phyloP scores from a whole-genome alignment of 2,113 vertebrate species.

The Myrmecophaga tridactyla region DNA sequence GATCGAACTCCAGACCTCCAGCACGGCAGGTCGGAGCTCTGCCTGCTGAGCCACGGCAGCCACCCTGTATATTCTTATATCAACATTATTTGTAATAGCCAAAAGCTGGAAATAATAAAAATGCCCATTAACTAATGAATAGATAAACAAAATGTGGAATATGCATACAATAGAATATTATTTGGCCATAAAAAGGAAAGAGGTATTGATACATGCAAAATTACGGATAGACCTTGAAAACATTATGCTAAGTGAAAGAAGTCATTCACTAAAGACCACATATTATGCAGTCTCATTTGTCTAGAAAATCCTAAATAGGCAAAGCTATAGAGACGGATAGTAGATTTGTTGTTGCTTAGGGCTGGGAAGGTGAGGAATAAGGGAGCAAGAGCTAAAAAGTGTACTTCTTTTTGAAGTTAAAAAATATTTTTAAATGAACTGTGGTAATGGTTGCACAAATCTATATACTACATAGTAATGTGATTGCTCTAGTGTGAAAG shows the following conservation, averaged over 20 bases:
- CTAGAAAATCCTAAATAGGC: neutral
- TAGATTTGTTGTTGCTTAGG: neutral
- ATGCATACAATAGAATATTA: neutral
- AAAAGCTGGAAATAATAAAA: neutral
- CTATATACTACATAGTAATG: neutral
- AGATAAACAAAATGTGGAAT: neutral
- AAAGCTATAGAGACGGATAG: neutral
- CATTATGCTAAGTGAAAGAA: neutral
- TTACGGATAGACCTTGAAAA: neutral
- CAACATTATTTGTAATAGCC: neutral
- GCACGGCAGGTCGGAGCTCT: no score
- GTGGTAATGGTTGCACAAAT: neutral
- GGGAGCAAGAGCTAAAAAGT: neutral
- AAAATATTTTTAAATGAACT: neutral
- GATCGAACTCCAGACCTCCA: no score
- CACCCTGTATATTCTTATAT: neutral
- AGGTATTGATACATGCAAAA: neutral
- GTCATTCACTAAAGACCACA: neutral
- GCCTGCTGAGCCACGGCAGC: no score
- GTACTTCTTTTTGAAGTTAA: neutral
- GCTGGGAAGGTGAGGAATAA: neutral
- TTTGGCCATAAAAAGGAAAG: neutral
- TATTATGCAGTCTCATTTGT: neutral
- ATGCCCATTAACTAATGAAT: neutral
- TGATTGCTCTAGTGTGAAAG: no score